phyloP scores from a whole-genome alignment of 2,113 vertebrate species.

The Silurus asotus region DNA sequence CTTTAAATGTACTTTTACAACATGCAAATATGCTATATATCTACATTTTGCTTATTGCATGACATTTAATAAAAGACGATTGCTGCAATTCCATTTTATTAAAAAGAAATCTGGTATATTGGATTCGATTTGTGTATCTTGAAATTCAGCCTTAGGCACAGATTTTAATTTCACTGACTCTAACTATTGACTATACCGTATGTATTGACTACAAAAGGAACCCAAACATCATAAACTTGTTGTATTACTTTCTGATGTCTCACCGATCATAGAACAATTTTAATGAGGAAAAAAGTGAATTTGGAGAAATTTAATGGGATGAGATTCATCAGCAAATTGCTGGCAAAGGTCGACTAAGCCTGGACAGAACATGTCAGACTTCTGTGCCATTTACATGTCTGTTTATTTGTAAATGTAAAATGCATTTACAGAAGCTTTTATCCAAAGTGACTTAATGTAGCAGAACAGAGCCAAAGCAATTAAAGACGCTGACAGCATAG shows the following conservation, averaged over 20 bases:
- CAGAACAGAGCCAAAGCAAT: slow-evolving; percentile 4
- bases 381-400: background rate
- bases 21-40: background rate
- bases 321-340: background rate
- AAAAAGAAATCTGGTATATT: background rate
- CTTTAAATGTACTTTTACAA: background rate
- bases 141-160: background rate
- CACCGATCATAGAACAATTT: background rate
- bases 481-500: slow-evolving; percentile 23
- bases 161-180: background rate
- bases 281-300: background rate
- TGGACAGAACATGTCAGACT: slow-evolving; percentile 1
- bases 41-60: background rate
- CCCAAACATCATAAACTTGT: background rate
- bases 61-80: background rate
- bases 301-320: background rate
- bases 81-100: background rate
- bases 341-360: background rate
- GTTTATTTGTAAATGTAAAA: slow-evolving; percentile 4
- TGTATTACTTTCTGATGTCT: background rate
- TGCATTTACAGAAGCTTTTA: background rate
- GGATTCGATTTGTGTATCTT: background rate
- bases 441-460: slow-evolving; percentile 1
- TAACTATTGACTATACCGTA: too few species aligned
- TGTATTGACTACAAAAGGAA: background rate